phyloP scores from a whole-genome alignment of 2,888 invertebrate genomes.

The Heliconius hortense region DNA sequence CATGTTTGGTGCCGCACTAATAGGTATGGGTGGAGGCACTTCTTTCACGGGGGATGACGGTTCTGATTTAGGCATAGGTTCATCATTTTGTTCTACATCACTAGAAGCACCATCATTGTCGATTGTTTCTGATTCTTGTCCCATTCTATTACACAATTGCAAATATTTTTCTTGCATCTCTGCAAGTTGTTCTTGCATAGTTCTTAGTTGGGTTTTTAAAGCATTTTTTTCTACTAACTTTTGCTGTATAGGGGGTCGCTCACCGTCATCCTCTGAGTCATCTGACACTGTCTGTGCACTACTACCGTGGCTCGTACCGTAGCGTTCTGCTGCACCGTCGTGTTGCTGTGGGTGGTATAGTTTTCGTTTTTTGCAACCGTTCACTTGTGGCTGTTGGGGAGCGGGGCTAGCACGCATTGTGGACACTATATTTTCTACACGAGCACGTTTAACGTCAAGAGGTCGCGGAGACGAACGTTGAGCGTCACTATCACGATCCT shows the following conservation, averaged over 20 bases:
- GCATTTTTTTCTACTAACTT: conserved; percentile 94
- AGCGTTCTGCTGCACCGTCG: conserved; percentile 86
- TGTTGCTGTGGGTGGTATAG: conserved; percentile 97
- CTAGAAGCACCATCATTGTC: conserved; percentile 88
- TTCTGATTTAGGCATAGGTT: conserved; percentile 80
- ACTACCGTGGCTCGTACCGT: conserved; percentile 75
- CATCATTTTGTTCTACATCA: conserved; percentile 84
- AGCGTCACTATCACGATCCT: conserved; percentile 83
- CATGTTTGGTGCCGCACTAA: conserved; percentile 77
- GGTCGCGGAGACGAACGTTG: conserved; percentile 82
- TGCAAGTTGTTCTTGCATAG: conserved; percentile 94
- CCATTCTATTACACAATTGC: conserved; percentile 92
- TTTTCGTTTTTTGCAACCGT: conserved; percentile 97
- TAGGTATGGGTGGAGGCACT: conserved; percentile 73
- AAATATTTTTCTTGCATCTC: conserved; percentile 96
- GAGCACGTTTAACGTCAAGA: conserved; percentile 93
- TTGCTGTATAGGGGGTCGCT: conserved; percentile 89
- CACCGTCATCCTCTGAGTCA: conserved; percentile 89
- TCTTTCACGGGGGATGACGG: conserved; percentile 82
- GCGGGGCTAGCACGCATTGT: conserved; percentile 95
- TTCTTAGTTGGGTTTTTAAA: conserved; percentile 91
- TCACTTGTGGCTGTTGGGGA: conserved; percentile 87
- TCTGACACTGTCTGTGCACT: conserved; percentile 80
- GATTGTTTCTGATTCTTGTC: conserved; percentile 88
- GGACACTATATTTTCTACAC: conserved; percentile 97